phyloP scores from a whole-genome alignment of 2,797 vertebrate species.

The Chelonia mydas region DNA sequence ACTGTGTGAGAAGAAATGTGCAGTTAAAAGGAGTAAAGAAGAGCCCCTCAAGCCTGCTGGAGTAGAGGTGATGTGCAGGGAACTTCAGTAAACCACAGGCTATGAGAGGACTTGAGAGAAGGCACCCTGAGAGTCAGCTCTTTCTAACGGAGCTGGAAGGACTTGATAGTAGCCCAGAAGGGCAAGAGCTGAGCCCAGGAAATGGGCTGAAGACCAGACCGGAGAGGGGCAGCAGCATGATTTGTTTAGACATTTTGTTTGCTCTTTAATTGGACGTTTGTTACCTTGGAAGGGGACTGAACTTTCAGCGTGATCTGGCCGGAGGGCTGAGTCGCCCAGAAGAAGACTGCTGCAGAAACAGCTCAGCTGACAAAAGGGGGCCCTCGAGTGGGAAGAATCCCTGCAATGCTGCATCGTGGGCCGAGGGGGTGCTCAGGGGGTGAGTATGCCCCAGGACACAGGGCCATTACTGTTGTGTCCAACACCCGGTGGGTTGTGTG shows the following conservation, averaged over 20 bases:
- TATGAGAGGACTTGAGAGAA: not conserved
- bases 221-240: not conserved
- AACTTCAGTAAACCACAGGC: not conserved
- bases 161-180: not conserved
- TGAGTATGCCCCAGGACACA: not conserved
- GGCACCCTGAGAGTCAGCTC: not conserved
- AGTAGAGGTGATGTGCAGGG: not conserved
- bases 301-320: not conserved
- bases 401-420: not conserved
- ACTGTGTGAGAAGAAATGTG: rapidly evolving
- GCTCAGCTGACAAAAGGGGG: not conserved
- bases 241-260: not conserved
- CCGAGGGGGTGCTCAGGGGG: rapidly evolving
- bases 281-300: not conserved
- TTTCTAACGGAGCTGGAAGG: not conserved
- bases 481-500: not conserved
- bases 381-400: not conserved
- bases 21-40: not conserved
- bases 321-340: not conserved
- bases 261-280: not conserved
- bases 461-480: not conserved
- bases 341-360: not conserved
- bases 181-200: not conserved
- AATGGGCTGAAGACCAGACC: not conserved
- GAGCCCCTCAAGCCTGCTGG: not conserved